Evolutionary conservation across 2,888 invertebrate genomes (phyloP).

Genomic region (Drosophila flavopinicola): DNA sequence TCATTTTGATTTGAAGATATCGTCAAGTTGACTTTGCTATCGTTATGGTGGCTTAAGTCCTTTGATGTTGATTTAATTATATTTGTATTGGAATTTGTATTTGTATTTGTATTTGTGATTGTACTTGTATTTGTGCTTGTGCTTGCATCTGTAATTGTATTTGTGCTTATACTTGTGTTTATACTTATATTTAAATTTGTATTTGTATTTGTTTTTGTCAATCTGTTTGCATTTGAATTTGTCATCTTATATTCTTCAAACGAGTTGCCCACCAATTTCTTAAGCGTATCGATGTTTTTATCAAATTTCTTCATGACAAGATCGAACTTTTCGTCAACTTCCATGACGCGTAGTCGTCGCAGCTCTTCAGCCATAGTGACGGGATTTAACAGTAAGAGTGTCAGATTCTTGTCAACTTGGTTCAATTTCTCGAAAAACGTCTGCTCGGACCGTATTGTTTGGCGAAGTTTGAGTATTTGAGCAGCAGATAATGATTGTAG

Average conservation of each 20-base stretch:
- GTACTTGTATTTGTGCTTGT: not conserved
- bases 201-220: not conserved
- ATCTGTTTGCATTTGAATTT: not conserved
- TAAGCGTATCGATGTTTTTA: slow-evolving; percentile 82
- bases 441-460: slow-evolving; percentile 76
- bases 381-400: slow-evolving; percentile 82
- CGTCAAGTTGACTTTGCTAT: not conserved
- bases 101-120: not conserved
- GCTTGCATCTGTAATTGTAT: too few species aligned
- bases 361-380: slow-evolving; percentile 75
- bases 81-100: not conserved
- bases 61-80: not conserved
- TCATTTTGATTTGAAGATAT: slow-evolving; percentile 31
- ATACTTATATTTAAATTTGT: not conserved
- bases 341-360: slow-evolving; percentile 33
- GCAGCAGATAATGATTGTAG: slow-evolving; percentile 64
- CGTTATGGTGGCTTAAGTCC: not conserved
- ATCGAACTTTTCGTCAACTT: slow-evolving; percentile 57
- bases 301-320: slow-evolving; percentile 80
- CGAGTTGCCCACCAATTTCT: slow-evolving; percentile 82
- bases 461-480: slow-evolving; percentile 75
- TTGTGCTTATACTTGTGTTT: too few species aligned
- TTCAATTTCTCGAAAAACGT: slow-evolving; percentile 82
- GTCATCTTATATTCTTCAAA: slow-evolving; percentile 62
- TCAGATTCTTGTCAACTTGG: slow-evolving; percentile 82